phyloP scores from a whole-genome alignment of 2,113 vertebrate genomes.

The Varanus komodoensis region DNA sequence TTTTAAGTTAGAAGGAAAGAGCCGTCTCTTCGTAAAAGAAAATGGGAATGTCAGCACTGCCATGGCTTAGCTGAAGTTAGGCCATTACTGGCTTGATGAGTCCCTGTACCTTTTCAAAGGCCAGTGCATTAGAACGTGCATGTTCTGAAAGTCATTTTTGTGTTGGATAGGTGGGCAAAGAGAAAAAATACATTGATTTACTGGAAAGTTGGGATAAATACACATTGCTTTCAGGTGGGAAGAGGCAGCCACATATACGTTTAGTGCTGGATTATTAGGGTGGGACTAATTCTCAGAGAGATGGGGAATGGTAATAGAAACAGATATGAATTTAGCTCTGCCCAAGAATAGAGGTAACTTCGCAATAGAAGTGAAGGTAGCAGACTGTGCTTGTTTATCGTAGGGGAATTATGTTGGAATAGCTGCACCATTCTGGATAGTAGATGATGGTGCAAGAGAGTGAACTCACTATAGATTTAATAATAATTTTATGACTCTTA shows the following conservation, averaged over 20 bases:
- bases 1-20: background rate
- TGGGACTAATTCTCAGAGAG: background rate
- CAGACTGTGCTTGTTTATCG: background rate
- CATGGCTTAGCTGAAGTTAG: background rate
- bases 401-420: background rate
- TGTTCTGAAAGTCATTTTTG: background rate
- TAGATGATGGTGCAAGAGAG: background rate
- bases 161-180: background rate
- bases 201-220: background rate
- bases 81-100: background rate
- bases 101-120: background rate
- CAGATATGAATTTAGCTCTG: background rate
- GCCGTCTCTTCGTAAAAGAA: background rate
- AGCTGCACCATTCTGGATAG: background rate
- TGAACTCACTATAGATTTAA: background rate
- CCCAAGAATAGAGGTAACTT: background rate
- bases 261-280: background rate
- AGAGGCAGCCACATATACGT: background rate
- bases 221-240: background rate
- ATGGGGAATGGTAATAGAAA: background rate
- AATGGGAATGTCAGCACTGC: background rate
- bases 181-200: background rate
- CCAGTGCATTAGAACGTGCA: background rate
- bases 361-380: background rate
- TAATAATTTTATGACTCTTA: background rate